Percentiles rank a stretch among this genome's conserved stretches.
Conservation (phyloP, 2,113 vertebrate species). For the Carlito syrichta region DNA sequence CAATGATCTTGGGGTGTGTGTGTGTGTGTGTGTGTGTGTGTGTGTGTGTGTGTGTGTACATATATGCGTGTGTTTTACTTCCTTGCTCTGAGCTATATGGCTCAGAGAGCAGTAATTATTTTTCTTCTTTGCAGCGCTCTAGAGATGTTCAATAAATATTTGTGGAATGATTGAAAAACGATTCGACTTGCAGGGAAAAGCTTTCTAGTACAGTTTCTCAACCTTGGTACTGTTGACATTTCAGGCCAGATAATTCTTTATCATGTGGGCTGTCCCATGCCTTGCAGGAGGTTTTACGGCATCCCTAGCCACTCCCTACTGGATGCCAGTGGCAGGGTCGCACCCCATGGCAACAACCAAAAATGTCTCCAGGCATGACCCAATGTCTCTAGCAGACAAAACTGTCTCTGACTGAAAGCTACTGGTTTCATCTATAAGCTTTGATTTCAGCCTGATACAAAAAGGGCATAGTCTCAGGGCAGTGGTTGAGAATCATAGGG, state of each 20-base stretch:
- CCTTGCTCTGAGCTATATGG: background rate
- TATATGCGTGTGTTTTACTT: background rate
- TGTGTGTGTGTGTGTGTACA: no score
- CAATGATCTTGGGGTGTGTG: background rate
- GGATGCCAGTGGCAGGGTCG: background rate
- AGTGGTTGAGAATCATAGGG: background rate
- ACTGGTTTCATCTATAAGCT: background rate
- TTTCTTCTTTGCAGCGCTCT: background rate
- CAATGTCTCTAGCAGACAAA: background rate
- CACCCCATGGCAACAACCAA: background rate
- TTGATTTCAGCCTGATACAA: background rate
- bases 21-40: background rate
- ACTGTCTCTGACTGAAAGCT: background rate
- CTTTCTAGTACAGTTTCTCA: background rate
- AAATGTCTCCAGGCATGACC: background rate
- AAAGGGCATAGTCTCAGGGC: background rate
- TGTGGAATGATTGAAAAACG: background rate
- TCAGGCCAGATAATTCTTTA: background rate
- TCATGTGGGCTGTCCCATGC: background rate
- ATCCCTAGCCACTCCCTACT: background rate
- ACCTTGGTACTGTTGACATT: background rate
- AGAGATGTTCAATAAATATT: background rate
- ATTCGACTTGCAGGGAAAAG: background rate
- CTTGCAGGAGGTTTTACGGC: background rate
- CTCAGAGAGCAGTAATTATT: background rate